Conservation (phyloP, 2,113 vertebrate species). For the Triplophysa siluroides region DNA sequence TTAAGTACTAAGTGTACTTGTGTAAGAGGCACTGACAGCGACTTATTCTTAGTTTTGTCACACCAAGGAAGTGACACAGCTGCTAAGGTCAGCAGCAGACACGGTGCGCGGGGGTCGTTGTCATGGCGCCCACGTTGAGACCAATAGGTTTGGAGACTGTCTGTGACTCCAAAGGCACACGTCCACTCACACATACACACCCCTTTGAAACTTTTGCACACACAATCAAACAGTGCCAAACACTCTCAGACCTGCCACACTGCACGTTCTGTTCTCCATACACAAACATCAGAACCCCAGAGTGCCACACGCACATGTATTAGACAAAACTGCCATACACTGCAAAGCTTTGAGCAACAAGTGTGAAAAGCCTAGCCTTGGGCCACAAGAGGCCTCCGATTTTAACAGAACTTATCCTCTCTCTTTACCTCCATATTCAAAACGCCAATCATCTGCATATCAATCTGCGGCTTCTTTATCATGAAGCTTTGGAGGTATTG, state of each 20-base stretch:
- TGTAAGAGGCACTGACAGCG: slow-evolving; percentile 6
- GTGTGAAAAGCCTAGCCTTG: slow-evolving; percentile 27
- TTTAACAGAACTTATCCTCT: slow-evolving; percentile 36
- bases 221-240: slow-evolving; percentile 18
- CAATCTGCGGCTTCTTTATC: slow-evolving; percentile 67
- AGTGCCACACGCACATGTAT: slow-evolving; percentile 21
- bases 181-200: not conserved
- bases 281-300: slow-evolving; percentile 9
- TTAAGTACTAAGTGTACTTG: slow-evolving; percentile 2
- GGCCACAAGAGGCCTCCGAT: slow-evolving; percentile 32
- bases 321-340: slow-evolving; percentile 15
- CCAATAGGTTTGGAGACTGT: slow-evolving; percentile 59
- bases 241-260: not conserved
- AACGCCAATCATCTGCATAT: slow-evolving; percentile 75
- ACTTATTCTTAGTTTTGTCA: slow-evolving; percentile 67
- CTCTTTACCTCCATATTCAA: slow-evolving; percentile 64
- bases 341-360: not conserved
- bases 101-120: slow-evolving; percentile 66
- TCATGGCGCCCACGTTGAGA: slow-evolving; percentile 59
- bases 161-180: slow-evolving; percentile 22
- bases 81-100: slow-evolving; percentile 74
- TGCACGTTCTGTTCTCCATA: slow-evolving; percentile 23
- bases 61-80: slow-evolving; percentile 75
- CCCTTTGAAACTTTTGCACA: not conserved
- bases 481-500: slow-evolving; percentile 64